Conservation (phyloP, 2,797 vertebrate genomes). For the Geotrypetes seraphini region DNA sequence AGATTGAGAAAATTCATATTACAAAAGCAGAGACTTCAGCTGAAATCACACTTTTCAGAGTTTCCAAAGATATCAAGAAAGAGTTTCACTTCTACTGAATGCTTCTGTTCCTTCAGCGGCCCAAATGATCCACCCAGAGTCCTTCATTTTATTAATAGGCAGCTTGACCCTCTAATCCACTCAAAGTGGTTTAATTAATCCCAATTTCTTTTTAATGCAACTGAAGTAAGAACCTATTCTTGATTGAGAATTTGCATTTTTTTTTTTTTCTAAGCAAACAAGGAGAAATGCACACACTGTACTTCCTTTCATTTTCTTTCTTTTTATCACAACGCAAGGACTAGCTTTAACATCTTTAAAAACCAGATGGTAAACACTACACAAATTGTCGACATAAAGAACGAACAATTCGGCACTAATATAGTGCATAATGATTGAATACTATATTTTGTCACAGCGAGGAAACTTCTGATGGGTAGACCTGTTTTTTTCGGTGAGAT, state of each 20-base stretch:
- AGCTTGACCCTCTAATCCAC: conserved; percentile 11
- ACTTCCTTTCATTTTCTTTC: conserved; percentile 37
- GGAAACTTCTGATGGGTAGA: conserved; percentile 54
- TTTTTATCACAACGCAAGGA: conserved; percentile 48
- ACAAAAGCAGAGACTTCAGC: conserved; percentile 62
- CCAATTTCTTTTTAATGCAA: conserved; percentile 31
- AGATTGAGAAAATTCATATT: conserved; percentile 63
- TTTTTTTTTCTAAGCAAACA: conserved; percentile 50
- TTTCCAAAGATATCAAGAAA: conserved; percentile 41
- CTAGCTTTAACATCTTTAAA: conserved; percentile 40
- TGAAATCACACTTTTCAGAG: conserved; percentile 45
- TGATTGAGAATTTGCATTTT: conserved; percentile 45
- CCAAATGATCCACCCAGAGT: no score
- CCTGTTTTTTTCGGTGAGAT: conserved; percentile 48
- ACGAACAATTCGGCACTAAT: conserved; percentile 83
- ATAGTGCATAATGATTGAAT: conserved; percentile 82
- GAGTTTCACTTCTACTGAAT: no score
- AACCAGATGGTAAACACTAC: conserved; percentile 75
- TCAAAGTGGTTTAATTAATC: conserved; percentile 11
- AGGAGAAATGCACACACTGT: conserved; percentile 42
- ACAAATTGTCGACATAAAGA: conserved; percentile 73
- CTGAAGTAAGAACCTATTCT: conserved; percentile 32
- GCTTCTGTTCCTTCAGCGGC: no score
- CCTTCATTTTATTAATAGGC: no score
- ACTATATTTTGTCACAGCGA: conserved; percentile 55